Conservation (phyloP, 2,888 invertebrate species). For the Pachycephus smyrnensis region DNA sequence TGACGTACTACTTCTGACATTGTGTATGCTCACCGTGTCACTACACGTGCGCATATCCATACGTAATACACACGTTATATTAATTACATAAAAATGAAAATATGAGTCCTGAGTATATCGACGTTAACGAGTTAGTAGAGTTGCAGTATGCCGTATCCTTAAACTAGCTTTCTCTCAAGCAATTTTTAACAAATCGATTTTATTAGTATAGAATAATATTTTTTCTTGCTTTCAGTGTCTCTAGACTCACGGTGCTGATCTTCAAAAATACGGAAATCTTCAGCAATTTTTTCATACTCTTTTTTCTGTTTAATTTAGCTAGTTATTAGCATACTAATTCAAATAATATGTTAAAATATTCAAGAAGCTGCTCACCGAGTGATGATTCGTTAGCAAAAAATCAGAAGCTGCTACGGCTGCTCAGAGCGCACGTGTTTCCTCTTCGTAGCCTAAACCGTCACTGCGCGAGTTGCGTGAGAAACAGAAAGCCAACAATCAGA, state of each 20-base stretch:
- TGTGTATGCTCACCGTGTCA: neutral
- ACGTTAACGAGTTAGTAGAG: neutral
- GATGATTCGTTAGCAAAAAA: neutral
- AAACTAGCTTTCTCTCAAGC: neutral
- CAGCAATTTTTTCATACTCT: neutral
- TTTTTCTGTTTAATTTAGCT: neutral
- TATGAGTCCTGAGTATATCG: neutral
- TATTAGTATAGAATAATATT: neutral
- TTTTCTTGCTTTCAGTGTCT: neutral
- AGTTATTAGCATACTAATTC: neutral
- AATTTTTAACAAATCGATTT: neutral
- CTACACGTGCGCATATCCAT: neutral
- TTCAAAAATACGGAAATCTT: neutral
- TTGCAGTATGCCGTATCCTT: neutral
- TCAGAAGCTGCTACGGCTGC: constrained; percentile 2
- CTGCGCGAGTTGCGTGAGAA: constrained; percentile 15
- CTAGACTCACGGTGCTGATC: neutral
- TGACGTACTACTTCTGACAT: neutral
- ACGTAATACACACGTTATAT: neutral
- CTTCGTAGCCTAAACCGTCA: constrained; percentile 18
- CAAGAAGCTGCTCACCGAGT: constrained; percentile 13
- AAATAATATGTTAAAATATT: neutral
- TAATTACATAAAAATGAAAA: neutral
- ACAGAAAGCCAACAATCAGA: constrained; percentile 18
- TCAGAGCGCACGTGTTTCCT: constrained; percentile 3